A percentile compares a stretch with the other conserved stretches of the same genome.
phyloP scores from a whole-genome alignment of 2,888 invertebrate genomes.

The Gari tellinella region DNA sequence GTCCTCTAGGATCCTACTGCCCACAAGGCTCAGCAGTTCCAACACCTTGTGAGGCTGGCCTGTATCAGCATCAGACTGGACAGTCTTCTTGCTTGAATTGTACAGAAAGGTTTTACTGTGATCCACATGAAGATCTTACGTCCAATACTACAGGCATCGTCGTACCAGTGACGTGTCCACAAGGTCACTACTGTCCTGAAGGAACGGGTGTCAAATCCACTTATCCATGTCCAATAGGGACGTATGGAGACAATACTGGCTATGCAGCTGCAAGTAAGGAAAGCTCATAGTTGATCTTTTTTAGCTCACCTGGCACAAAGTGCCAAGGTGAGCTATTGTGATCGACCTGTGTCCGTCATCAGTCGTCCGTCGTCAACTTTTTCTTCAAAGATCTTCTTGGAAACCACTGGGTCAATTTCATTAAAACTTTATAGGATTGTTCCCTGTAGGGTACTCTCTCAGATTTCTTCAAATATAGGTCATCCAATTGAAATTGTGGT shows the following conservation, averaged over 20 bases:
- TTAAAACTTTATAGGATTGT: too few species aligned
- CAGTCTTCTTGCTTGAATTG: constrained; percentile 72
- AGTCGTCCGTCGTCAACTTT: too few species aligned
- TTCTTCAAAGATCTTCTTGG: too few species aligned
- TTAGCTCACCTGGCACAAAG: too few species aligned
- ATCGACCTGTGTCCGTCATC: too few species aligned
- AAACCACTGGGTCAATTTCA: too few species aligned
- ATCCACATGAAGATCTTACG: constrained; percentile 73
- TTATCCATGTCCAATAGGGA: constrained; percentile 80
- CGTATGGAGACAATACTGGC: constrained; percentile 61
- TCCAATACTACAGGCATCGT: constrained; percentile 79
- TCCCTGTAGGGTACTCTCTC: too few species aligned
- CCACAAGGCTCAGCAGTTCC: constrained; percentile 75
- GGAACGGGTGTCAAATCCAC: constrained; percentile 74
- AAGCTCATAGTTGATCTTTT: too few species aligned
- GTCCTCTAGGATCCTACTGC: constrained; percentile 78
- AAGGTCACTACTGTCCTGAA: constrained; percentile 78
- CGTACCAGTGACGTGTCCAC: constrained; percentile 72
- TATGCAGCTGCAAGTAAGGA: constrained; percentile 63
- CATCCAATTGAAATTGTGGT: too few species aligned
- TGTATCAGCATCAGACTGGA: constrained; percentile 69
- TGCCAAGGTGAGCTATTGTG: too few species aligned
- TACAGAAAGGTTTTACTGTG: constrained; percentile 77
- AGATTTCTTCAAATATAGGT: too few species aligned
- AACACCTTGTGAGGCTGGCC: constrained; percentile 76